Evolutionary conservation across 2,113 vertebrate species (phyloP), one percentile per base, ranked within the genome.

Genomic region (Amblyornis subalaris): DNA sequence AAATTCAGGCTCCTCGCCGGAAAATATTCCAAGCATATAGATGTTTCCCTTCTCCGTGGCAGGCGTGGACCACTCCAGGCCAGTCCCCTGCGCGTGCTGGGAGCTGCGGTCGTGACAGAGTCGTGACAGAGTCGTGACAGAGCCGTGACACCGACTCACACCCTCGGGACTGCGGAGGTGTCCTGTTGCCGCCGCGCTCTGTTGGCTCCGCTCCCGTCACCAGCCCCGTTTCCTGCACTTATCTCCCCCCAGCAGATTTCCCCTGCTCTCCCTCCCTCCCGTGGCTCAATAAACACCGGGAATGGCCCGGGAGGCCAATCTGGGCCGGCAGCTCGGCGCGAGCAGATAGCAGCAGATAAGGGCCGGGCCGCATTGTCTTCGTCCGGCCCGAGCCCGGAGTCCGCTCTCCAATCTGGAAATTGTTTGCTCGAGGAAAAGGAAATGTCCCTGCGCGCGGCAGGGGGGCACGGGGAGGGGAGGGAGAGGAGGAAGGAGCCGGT

Each of bases 301-400:
- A 71, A 84, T 65, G 88, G 89, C 58, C 93, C 57, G 88, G 77
- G 71, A 95, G 55, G 31, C 89, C 92, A 90, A 86, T 93, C 95
- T 92, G 66, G 72, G 74, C 89, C 89, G 33, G 16, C 96, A 94
- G 95, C 94, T 70, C 90, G 89, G 28, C 47, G 47, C 61, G 70
- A 88, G 91, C 81, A 95, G 91, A 96, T 95, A 96, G 81, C 90
- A 42, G 87, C 67, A 97, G 96, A 97, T 96, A 97, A 96, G 94
- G 76, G 65, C 4, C 7, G 57, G 85, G 60, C 83, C 69, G 18
- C 89, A 93, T 95, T 96, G 93, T 93, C 89, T 84, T 94, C 89
- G 74, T 70, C 61, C 89, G 91, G 76, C 62, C 75, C 84, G 81
- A 48, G 7, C 40, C 25, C 62, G 16, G 84, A 74, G 92, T 42